A percentile compares a stretch with the other conserved stretches of the same genome.
These are phyloP conservation scores for Thaleichthys pacificus DNA, from an alignment of 2,797 vertebrate genomes.

Conservation along the genomic window DNA sequence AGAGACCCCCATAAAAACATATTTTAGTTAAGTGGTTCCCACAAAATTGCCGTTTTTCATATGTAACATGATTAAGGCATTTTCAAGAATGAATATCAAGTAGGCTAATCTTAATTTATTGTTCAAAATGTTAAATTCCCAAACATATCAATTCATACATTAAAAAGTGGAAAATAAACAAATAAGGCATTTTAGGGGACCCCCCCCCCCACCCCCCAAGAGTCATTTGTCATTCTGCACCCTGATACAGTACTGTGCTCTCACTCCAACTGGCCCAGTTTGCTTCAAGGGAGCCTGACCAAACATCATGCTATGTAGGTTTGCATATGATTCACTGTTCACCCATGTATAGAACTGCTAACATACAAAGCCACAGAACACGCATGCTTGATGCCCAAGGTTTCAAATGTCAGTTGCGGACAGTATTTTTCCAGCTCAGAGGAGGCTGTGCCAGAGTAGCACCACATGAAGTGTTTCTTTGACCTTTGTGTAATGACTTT, in stretches of 20 bases:
- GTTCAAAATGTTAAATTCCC: too few species aligned
- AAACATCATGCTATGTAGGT: not conserved
- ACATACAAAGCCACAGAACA: not conserved
- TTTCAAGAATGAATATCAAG: too few species aligned
- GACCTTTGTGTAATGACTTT: constrained; percentile 47
- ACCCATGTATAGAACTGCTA: constrained; percentile 32
- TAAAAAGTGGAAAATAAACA: too few species aligned
- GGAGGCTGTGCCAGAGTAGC: constrained; percentile 18
- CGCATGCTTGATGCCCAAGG: not conserved
- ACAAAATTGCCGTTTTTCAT: not conserved
- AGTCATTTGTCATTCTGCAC: too few species aligned
- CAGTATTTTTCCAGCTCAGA: constrained; percentile 28
- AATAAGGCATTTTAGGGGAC: not conserved
- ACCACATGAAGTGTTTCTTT: constrained; percentile 11
- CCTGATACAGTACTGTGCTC: too few species aligned
- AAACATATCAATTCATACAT: too few species aligned
- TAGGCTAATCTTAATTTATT: too few species aligned
- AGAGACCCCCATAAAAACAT: too few species aligned
- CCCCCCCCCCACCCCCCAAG: too few species aligned
- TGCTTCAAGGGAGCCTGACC: not conserved
- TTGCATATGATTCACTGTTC: constrained; percentile 38
- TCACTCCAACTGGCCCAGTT: not conserved
- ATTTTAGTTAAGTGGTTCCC: too few species aligned
- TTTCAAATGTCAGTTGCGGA: constrained; percentile 21
- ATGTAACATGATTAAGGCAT: not conserved